Percentiles rank a stretch among this genome's conserved stretches.
These are phyloP conservation scores for Capreolus pygargus DNA, from an alignment of 2,113 vertebrate genomes.

Conservation along the genomic window DNA sequence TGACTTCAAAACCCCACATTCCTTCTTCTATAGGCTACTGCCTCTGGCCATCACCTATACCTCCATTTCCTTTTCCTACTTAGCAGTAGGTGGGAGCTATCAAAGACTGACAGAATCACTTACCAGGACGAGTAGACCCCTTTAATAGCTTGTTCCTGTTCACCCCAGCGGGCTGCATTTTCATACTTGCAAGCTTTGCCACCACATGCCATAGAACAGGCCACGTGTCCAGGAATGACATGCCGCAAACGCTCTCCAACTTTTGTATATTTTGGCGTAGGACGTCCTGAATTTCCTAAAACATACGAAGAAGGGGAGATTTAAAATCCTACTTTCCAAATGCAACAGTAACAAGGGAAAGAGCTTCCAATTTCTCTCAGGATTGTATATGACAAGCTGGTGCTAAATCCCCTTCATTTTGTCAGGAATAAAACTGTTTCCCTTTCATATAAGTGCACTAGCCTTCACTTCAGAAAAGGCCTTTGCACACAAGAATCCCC, in stretches of 20 bases:
- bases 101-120: neutral
- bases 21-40: neutral
- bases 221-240: constrained; percentile 95
- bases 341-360: neutral
- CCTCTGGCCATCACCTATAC: neutral
- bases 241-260: constrained; percentile 95
- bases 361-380: neutral
- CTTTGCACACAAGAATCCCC: neutral
- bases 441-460: neutral
- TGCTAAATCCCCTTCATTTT: neutral
- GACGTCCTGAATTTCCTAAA: constrained; percentile 85
- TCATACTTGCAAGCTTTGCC: constrained; percentile 97
- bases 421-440: neutral
- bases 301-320: constrained; percentile 27
- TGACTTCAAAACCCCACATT: neutral
- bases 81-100: neutral
- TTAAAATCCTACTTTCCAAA: constrained; percentile 10
- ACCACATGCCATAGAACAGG: constrained; percentile 96
- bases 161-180: constrained; percentile 93
- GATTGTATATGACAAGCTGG: neutral
- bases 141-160: constrained; percentile 92
- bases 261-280: constrained; percentile 95
- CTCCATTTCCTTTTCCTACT: neutral
- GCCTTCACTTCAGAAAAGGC: neutral
- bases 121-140: constrained; percentile 98